phyloP scores from a whole-genome alignment of 2,113 vertebrate species.

The Antennarius striatus region DNA sequence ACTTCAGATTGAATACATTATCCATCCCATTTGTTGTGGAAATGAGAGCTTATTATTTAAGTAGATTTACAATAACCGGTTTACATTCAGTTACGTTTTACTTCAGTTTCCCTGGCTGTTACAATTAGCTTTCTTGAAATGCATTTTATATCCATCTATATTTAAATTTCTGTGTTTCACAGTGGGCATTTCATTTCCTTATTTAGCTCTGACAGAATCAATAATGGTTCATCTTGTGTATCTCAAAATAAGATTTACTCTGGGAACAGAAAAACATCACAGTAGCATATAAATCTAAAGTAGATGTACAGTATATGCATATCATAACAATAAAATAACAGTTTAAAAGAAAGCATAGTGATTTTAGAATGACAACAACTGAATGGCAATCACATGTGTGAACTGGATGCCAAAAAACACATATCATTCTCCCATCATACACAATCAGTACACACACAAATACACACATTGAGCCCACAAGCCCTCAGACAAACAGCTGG shows the following conservation, averaged over 20 bases:
- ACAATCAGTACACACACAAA: conserved; percentile 31
- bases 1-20: conserved; percentile 4
- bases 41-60: neutral
- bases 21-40: neutral
- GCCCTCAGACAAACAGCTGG: conserved; percentile 57
- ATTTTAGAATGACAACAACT: neutral
- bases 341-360: no score
- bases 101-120: neutral
- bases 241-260: no score
- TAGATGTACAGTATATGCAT: no score
- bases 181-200: neutral
- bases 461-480: conserved; percentile 21
- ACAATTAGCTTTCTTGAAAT: neutral
- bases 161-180: neutral
- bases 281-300: no score
- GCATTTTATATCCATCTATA: no score
- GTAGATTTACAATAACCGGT: neutral
- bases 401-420: conserved; percentile 36
- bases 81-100: neutral
- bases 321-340: no score
- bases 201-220: no score
- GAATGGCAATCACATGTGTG: conserved; percentile 28
- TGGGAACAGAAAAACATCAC: no score
- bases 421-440: conserved; percentile 36
- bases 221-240: no score